These are phyloP conservation scores for Scolopax bukidnonensis DNA, from an alignment of 2,797 vertebrate genomes.

Conservation along the genomic window DNA sequence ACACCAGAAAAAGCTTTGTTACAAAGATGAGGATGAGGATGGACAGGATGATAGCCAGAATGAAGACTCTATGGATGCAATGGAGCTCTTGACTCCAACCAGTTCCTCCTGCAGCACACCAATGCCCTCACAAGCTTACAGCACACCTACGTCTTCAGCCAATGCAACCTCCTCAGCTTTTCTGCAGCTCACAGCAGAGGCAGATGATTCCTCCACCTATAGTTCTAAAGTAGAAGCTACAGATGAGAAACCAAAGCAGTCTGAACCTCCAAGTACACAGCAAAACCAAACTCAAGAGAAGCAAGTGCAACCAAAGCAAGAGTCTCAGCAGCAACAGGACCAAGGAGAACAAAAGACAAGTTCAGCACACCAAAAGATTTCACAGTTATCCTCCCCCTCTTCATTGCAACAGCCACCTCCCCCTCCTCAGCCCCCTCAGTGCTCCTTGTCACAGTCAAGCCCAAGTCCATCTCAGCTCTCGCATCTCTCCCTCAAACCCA, in stretches of 20 bases:
- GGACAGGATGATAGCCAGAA: conserved; percentile 98
- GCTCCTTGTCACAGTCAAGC: conserved; percentile 89
- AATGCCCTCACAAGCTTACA: conserved; percentile 90
- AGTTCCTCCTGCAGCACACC: conserved; percentile 98
- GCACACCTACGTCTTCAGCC: conserved; percentile 87
- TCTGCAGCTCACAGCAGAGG: conserved; percentile 81
- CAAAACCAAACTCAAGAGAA: conserved; percentile 88
- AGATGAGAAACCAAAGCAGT: conserved; percentile 95
- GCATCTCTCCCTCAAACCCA: conserved; percentile 89
- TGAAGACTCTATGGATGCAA: conserved; percentile 95
- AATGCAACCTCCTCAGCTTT: conserved; percentile 82
- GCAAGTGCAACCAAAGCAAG: conserved; percentile 91
- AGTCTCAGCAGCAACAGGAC: conserved; percentile 85
- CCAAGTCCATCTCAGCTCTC: conserved; percentile 90
- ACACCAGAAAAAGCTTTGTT: conserved; percentile 99
- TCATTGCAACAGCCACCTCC: conserved; percentile 84
- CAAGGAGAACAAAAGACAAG: conserved; percentile 87
- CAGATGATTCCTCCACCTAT: conserved; percentile 86
- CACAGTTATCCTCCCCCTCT: conserved; percentile 86
- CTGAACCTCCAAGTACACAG: conserved; percentile 85
- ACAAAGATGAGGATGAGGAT: conserved; percentile 99
- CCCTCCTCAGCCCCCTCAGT: conserved; percentile 81
- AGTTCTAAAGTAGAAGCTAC: conserved; percentile 79
- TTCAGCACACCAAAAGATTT: conserved; percentile 83
- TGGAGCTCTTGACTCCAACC: conserved; percentile 93